A percentile compares a stretch with the other conserved stretches of the same genome.
Conservation (phyloP, 1,140 invertebrate species). For the Limonius californicus region DNA sequence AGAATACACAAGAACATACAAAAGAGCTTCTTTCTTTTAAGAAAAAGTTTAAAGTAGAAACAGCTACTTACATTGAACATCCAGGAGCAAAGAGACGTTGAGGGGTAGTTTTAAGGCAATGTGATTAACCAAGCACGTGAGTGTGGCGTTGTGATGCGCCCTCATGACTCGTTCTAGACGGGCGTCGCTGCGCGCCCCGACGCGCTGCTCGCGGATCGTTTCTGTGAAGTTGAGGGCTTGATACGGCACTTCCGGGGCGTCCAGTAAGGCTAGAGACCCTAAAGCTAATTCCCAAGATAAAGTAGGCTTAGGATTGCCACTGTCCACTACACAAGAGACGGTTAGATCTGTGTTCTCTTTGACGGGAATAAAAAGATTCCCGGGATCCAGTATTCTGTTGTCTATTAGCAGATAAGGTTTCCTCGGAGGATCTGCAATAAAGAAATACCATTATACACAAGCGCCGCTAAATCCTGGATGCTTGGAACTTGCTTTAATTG, state of each 20-base stretch:
- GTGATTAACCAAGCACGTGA: conserved; percentile 70
- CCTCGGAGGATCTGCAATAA: conserved; percentile 66
- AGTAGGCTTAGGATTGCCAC: conserved; percentile 72
- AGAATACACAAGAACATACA: too few species aligned
- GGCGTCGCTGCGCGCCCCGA: conserved; percentile 59
- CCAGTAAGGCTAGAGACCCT: conserved; percentile 52
- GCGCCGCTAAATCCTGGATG: neutral
- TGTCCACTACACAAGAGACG: conserved; percentile 77
- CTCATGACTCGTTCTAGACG: conserved; percentile 62
- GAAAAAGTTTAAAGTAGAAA: neutral
- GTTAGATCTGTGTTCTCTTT: conserved; percentile 75
- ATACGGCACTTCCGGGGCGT: conserved; percentile 52
- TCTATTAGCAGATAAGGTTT: conserved; percentile 77
- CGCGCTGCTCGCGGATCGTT: conserved; percentile 46
- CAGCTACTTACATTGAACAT: conserved; percentile 76
- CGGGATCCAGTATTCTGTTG: conserved; percentile 72
- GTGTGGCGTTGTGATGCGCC: conserved; percentile 70
- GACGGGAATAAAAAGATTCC: conserved; percentile 78
- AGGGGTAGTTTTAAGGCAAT: conserved; percentile 61
- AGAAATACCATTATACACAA: conserved; percentile 2
- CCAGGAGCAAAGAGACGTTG: conserved; percentile 68
- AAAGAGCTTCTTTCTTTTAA: neutral
- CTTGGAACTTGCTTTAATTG: too few species aligned
- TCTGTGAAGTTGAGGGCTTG: conserved; percentile 45
- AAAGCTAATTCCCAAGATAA: conserved; percentile 68